A percentile compares a stretch with the other conserved stretches of the same genome.
These are phyloP conservation scores for Smithornis capensis DNA, from an alignment of 2,113 vertebrate genomes.

Conservation along the genomic window DNA sequence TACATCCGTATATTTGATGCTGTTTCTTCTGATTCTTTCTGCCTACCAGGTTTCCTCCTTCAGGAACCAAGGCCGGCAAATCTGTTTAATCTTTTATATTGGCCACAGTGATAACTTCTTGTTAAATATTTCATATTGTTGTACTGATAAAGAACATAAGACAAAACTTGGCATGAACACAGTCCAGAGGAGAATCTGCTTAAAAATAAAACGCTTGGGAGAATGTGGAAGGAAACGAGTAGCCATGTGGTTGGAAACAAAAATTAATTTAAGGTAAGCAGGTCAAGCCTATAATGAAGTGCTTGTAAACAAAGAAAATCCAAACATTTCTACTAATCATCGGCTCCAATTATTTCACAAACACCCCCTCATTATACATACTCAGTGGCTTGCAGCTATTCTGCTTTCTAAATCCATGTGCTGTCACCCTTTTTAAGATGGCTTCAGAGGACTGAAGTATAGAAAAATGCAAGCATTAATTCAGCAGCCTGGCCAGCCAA, in stretches of 20 bases:
- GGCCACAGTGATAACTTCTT: slow-evolving; percentile 68
- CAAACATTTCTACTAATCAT: not conserved
- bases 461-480: not conserved
- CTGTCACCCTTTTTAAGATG: not conserved
- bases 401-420: not conserved
- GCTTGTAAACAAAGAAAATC: not conserved
- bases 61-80: slow-evolving; percentile 20
- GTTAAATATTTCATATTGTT: slow-evolving; percentile 81
- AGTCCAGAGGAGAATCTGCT: slow-evolving; percentile 43
- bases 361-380: not conserved
- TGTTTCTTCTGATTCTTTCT: slow-evolving; percentile 13
- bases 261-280: slow-evolving; percentile 15
- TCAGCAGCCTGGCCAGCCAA: not conserved
- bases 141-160: slow-evolving; percentile 65
- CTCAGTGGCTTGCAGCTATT: not conserved
- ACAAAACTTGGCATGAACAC: slow-evolving; percentile 60
- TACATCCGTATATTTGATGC: not conserved
- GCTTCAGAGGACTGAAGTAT: not conserved
- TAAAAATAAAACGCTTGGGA: slow-evolving; percentile 54
- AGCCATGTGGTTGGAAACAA: not conserved
- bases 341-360: not conserved
- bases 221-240: slow-evolving; percentile 8
- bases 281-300: not conserved
- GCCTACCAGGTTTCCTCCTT: slow-evolving; percentile 22
- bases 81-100: slow-evolving; percentile 78